phyloP scores from a whole-genome alignment of 35 echinoderm and acorn worm species.

The Lytechinus pictus region DNA sequence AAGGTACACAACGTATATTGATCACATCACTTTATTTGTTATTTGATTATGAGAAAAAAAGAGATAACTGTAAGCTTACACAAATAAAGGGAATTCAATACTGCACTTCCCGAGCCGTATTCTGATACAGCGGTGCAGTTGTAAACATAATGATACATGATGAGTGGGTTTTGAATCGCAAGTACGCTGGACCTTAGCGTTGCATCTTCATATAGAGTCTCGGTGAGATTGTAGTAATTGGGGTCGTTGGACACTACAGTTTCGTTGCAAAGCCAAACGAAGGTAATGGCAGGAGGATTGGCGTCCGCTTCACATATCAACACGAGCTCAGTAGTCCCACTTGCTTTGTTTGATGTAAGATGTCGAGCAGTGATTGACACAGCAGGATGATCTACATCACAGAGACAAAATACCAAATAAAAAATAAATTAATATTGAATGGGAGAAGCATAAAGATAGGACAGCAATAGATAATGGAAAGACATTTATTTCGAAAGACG shows the following conservation, averaged over 20 bases:
- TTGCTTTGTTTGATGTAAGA: neutral
- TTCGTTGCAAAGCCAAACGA: neutral
- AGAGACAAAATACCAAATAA: neutral
- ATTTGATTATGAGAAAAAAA: no score
- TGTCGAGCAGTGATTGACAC: neutral
- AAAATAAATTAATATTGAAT: neutral
- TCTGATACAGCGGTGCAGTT: neutral
- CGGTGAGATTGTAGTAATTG: neutral
- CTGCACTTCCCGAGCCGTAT: neutral
- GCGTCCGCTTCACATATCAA: neutral
- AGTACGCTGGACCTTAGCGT: neutral
- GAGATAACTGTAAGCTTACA: neutral
- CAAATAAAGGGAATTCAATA: neutral
- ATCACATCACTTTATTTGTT: no score
- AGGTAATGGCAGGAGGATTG: neutral
- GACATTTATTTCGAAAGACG: no score
- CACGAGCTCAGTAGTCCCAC: neutral
- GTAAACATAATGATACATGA: neutral
- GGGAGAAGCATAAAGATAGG: neutral
- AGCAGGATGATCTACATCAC: neutral
- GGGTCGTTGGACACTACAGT: neutral
- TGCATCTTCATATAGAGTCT: neutral
- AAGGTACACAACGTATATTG: no score
- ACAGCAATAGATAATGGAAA: neutral
- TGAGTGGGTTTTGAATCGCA: neutral